phyloP scores from a whole-genome alignment of 2,888 invertebrate species.

The Hydrotaea cyrtoneurina region DNA sequence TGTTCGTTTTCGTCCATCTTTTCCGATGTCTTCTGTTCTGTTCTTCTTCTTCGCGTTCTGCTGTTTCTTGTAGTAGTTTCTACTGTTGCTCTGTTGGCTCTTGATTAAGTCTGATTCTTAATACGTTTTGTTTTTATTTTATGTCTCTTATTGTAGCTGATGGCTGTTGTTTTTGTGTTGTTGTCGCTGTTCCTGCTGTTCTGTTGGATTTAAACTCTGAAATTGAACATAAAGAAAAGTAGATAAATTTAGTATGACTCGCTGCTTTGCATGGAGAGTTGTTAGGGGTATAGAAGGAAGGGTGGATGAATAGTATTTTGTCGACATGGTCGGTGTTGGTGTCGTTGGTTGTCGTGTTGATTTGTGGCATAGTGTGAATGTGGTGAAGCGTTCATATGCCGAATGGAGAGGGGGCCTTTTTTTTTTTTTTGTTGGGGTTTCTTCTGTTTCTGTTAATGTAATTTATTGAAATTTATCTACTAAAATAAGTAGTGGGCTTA shows the following conservation, averaged over 20 bases:
- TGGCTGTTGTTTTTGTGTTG: conserved; percentile 30
- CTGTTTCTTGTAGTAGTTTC: background rate
- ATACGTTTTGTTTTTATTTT: conserved; percentile 35
- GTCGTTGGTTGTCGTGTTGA: background rate
- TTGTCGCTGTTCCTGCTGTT: conserved; percentile 27
- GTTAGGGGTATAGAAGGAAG: conserved; percentile 24
- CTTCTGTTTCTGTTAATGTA: conserved; percentile 21
- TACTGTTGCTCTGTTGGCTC: background rate
- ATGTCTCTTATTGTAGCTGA: conserved; percentile 45
- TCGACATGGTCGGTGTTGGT: background rate
- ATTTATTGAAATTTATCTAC: conserved; percentile 38
- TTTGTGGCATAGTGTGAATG: background rate
- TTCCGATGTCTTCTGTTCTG: conserved; percentile 13
- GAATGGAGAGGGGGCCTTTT: background rate
- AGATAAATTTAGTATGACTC: conserved; percentile 57
- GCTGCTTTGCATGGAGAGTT: conserved; percentile 30
- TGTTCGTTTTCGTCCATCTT: conserved; percentile 88
- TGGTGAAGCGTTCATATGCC: conserved; percentile 1
- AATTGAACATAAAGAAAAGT: conserved; percentile 54
- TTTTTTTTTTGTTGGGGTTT: background rate
- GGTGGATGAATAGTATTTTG: conserved; percentile 12
- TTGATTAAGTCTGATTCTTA: conserved; percentile 54
- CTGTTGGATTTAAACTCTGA: conserved; percentile 60
- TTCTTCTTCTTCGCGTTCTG: background rate
- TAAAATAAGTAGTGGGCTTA: conserved; percentile 29